Base-by-base conservation (phyloP, 2,797 vertebrate genomes). In the Sebastes steindachneri region DNA sequence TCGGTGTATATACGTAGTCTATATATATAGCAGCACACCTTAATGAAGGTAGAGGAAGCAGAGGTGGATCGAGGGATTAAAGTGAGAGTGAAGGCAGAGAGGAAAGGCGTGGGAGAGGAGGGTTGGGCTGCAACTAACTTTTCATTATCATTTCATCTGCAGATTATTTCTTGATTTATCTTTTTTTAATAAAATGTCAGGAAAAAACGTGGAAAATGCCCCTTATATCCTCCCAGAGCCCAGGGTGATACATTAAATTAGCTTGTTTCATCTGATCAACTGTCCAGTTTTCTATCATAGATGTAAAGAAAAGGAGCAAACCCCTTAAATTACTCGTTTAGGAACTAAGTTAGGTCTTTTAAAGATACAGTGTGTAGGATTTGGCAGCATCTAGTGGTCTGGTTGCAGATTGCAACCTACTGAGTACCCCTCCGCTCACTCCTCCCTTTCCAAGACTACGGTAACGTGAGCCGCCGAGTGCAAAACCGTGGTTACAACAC, bases 1-100 rank as follows among this genome's bases (percentile, higher is more conserved):
- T 90, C 80, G 19, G 70, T 85, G 78, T 86, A 82, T 77, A 84
- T 88, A 85, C 82, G 68, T 75, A n/a, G 67, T 82, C 83, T 77
- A 85, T 73, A 85, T 86, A 89, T 79, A 88, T 19, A 76, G 79
- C 69, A 59, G n/a, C 29, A 62, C 64, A 65, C 68, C 51, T 82
- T 65, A 51, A 33, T 63, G 29, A 81, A 75, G 64, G 48, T 51
- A 51, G 29, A 28, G 54, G 69, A 35, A 48, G 76, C 5, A 63
- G 33, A 74, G 21, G 59, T 11, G 23, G 21, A 31, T 5, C 1
- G 7, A 23, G 11, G n/a, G n/a, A 48, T 26, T 25, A 33, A 33
- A 17, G 35, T 57, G 67, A 19, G 25, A 53, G 41, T 9, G 14
- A 73, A 55, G 31, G 23, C 12, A 41, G 21, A 60, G 31, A 64